Evolutionary conservation across 1,140 invertebrate genomes (phyloP), one percentile per base, ranked within the genome.

Genomic region (Drosophila arizonae): DNA sequence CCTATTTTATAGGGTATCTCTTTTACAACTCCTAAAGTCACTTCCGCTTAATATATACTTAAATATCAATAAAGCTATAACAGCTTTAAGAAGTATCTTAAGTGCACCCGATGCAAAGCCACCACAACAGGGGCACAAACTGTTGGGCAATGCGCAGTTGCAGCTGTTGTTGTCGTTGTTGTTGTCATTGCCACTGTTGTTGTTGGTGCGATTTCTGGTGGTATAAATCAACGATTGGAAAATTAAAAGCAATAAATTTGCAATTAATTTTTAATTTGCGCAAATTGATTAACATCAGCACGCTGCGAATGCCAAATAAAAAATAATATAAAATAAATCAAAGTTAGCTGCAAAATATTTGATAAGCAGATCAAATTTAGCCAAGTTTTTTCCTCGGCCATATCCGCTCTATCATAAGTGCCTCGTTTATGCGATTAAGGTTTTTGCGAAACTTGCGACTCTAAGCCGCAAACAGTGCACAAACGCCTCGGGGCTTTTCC

Each of bases 231-330:
- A 51, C 71, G 78, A 77, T 86, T 90, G 79, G 76, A 81, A 90
- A 90, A 86, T 90, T 90, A 90, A 90, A 90, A 79, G 86, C 86
- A 72, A 90, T 90, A 90, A 90, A 90, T 90, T 90, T 82, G 76
- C 86, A 90, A 90, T 90, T 90, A 90, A 90, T 82, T 90, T 89
- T 90, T 86, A 90, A 86, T 90, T 90, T 88, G 82, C 77, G 79
- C 79, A 88, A 88, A 84, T 87, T 84, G 84, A 87, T 82, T 70
- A 86, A 54, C 76, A 82, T 82, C 79, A 84, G 82, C 52, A 79
- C 66, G 68, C 64, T 64, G 64, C 69, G 76, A 79, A 81, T 54
- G 72, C 66, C 79, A 87, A 66, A 73, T 71, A 73, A 84, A 79
- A 68, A 79, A 71, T 74, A 55, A 63, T 69, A 69, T 51, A 33